Percentiles rank a stretch among this genome's conserved stretches.
These are phyloP conservation scores for Tenthredo amoena DNA, from an alignment of 2,888 invertebrate genomes.

Conservation along the genomic window DNA sequence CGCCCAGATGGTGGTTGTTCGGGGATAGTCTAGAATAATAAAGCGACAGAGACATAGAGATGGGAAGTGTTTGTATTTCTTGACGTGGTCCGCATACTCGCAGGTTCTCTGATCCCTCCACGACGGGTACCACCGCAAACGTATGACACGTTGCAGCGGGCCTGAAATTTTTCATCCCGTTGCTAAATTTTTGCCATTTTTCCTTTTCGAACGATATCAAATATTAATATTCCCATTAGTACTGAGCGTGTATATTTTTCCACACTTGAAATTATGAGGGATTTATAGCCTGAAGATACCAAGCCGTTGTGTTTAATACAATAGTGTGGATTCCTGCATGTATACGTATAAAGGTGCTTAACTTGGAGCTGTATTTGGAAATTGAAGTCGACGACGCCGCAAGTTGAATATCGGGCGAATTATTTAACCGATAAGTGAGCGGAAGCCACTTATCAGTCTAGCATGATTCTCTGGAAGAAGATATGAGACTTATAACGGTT, in stretches of 20 bases:
- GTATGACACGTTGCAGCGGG: conserved; percentile 53
- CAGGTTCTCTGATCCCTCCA: background rate
- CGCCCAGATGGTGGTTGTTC: conserved; percentile 69
- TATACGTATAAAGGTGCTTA: background rate
- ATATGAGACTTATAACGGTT: conserved; percentile 1
- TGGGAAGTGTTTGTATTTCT: conserved; percentile 71
- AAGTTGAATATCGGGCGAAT: conserved; percentile 7
- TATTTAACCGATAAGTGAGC: background rate
- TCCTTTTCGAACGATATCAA: background rate
- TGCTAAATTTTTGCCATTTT: background rate
- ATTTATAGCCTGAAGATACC: background rate
- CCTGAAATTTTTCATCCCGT: background rate
- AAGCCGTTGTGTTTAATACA: background rate
- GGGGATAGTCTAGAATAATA: conserved; percentile 72
- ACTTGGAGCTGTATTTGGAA: background rate
- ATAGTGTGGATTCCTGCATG: background rate
- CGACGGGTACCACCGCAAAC: conserved; percentile 54
- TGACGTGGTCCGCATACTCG: conserved; percentile 62
- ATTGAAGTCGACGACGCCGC: background rate
- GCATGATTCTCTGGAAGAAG: background rate
- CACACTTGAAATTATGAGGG: background rate
- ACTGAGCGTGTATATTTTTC: background rate
- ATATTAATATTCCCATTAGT: background rate
- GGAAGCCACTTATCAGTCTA: background rate
- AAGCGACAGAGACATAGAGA: conserved; percentile 67